These are phyloP conservation scores for Laothoe populi DNA, from an alignment of 2,888 invertebrate genomes.

Conservation along the genomic window DNA sequence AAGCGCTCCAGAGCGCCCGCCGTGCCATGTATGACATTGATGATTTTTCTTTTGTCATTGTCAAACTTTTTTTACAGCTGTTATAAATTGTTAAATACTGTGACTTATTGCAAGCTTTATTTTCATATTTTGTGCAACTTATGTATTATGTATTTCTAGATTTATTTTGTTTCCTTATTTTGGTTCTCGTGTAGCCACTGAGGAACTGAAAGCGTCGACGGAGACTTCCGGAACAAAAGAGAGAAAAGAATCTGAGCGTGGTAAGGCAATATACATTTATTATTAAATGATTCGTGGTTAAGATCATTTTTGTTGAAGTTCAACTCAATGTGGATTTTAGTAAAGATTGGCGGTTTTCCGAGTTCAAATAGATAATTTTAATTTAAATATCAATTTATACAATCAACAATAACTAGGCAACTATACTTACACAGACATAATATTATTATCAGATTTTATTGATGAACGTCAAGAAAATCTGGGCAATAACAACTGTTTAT, in stretches of 20 bases:
- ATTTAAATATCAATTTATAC: too few relatives aligned
- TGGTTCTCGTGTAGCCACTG: constrained; percentile 48
- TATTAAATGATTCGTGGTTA: background rate
- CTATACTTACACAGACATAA: too few relatives aligned
- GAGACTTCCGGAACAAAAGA: constrained; percentile 46
- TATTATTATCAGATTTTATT: too few relatives aligned
- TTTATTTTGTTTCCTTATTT: background rate
- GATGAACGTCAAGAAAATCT: too few relatives aligned
- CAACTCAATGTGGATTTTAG: too few relatives aligned
- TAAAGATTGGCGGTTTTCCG: too few relatives aligned
- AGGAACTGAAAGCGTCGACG: constrained; percentile 54
- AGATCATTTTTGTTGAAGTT: too few relatives aligned
- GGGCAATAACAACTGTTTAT: too few relatives aligned
- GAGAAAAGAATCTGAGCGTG: constrained; percentile 47
- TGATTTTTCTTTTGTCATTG: constrained; percentile 17
- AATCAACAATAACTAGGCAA: too few relatives aligned
- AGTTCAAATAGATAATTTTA: too few relatives aligned
- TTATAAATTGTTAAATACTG: background rate
- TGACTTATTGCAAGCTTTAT: background rate
- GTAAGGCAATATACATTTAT: constrained; percentile 42
- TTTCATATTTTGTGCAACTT: background rate
- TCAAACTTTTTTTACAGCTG: background rate
- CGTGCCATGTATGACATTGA: constrained; percentile 58
- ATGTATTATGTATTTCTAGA: too few relatives aligned
- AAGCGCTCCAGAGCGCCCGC: constrained; percentile 65